These are phyloP conservation scores for Pholis gunnellus DNA, from an alignment of 2,113 vertebrate species.

Conservation along the genomic window DNA sequence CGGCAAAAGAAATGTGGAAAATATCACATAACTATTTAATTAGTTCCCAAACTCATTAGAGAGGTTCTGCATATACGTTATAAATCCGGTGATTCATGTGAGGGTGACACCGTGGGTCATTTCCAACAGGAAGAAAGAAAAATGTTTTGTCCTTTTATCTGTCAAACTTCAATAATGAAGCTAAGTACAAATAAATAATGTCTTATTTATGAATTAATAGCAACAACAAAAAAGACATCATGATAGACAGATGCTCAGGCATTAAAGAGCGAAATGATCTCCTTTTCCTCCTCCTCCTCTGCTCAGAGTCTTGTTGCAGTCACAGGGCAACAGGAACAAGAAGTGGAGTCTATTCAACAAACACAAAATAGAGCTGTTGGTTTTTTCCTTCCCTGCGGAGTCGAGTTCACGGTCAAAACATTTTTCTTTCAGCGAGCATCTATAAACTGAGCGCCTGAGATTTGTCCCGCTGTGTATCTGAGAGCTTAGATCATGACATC, in stretches of 20 bases:
- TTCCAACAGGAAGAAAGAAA: background rate
- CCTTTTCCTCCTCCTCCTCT: conserved; percentile 11
- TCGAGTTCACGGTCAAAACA: conserved; percentile 38
- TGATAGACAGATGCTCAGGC: conserved; percentile 24
- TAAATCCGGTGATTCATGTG: conserved; percentile 46
- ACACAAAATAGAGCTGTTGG: conserved; percentile 59
- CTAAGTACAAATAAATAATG: background rate
- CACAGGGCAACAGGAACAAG: conserved; percentile 46
- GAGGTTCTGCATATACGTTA: conserved; percentile 55
- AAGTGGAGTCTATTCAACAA: conserved; percentile 50
- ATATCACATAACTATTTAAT: conserved; percentile 78
- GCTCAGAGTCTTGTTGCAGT: conserved; percentile 23
- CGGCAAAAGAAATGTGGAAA: conserved; percentile 75
- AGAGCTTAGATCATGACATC: conserved; percentile 33
- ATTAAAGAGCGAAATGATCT: conserved; percentile 36
- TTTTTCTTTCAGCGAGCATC: conserved; percentile 16
- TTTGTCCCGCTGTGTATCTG: conserved; percentile 29
- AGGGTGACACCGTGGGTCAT: conserved; percentile 1
- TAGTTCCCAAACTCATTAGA: conserved; percentile 72
- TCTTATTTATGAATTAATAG: conserved; percentile 11
- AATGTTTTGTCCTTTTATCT: background rate
- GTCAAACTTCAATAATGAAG: conserved; percentile 9
- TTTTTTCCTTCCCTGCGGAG: conserved; percentile 43
- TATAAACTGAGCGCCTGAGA: conserved; percentile 29
- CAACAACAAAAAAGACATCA: background rate